Percentiles rank a stretch among this genome's conserved stretches.
These are phyloP conservation scores for Sander lucioperca DNA, from an alignment of 2,113 vertebrate species.

Conservation along the genomic window DNA sequence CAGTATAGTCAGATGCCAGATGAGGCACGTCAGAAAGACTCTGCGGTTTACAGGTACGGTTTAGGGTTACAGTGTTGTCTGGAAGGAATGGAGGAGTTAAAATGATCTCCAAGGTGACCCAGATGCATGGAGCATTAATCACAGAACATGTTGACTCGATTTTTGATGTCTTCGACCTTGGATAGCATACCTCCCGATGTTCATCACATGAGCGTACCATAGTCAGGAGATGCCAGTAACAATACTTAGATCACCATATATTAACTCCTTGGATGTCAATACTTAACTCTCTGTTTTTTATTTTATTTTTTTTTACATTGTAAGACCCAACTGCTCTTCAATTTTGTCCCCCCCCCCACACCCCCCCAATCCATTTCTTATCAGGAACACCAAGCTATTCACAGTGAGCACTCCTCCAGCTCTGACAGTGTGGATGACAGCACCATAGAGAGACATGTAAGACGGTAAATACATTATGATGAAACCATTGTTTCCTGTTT, in stretches of 20 bases:
- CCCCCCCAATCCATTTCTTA: not conserved
- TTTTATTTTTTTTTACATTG: not conserved
- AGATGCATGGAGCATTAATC: not conserved
- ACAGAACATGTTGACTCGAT: not conserved
- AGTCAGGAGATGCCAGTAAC: not conserved
- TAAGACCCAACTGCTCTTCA: not conserved
- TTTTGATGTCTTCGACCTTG: too few species aligned
- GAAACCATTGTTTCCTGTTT: not conserved
- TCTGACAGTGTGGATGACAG: conserved; percentile 58
- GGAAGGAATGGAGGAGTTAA: not conserved
- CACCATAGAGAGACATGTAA: conserved; percentile 60
- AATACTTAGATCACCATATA: not conserved
- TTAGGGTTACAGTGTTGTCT: too few species aligned
- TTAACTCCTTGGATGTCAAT: not conserved
- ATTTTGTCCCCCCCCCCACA: too few species aligned
- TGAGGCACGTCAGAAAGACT: conserved; percentile 28
- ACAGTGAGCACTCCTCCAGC: conserved; percentile 53
- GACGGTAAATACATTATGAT: not conserved
- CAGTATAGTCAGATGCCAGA: not conserved
- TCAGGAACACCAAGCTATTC: conserved; percentile 27
- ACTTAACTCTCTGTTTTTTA: not conserved
- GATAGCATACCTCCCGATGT: too few species aligned
- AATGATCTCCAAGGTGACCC: not conserved
- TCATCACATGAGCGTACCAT: too few species aligned
- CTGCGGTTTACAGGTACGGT: too few species aligned